Evolutionary conservation across 2,113 vertebrate genomes (phyloP).

Genomic region (Oreochromis aureus): DNA sequence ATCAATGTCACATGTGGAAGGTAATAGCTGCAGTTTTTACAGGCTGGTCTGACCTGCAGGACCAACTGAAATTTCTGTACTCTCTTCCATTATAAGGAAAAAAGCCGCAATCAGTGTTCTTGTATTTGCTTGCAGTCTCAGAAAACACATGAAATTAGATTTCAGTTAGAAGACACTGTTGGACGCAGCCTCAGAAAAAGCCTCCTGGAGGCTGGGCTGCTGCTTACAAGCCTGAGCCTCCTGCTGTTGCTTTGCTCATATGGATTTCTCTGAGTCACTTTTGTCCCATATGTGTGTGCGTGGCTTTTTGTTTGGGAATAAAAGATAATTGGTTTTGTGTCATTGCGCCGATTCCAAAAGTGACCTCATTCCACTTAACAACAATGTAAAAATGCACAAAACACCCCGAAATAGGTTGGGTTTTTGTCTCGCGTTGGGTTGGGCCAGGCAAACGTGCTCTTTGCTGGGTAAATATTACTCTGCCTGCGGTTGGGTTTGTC

Average conservation of each 20-base stretch:
- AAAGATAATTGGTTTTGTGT: conserved; percentile 27
- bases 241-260: conserved; percentile 4
- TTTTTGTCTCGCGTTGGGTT: background rate
- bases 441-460: background rate
- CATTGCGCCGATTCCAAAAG: background rate
- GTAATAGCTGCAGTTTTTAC: background rate
- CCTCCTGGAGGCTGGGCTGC: background rate
- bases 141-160: background rate
- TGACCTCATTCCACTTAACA: conserved; percentile 40
- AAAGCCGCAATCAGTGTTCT: background rate
- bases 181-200: background rate
- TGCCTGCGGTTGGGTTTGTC: conserved; percentile 36
- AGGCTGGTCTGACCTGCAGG: background rate
- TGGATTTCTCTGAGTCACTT: background rate
- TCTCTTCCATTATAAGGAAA: background rate
- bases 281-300: background rate
- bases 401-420: background rate
- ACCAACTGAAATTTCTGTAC: background rate
- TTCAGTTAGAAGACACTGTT: conserved; percentile 1
- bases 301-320: background rate
- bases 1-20: background rate
- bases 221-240: conserved; percentile 10
- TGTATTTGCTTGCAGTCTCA: background rate
- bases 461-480: conserved; percentile 38
- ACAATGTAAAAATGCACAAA: background rate